A percentile compares a stretch with the other conserved stretches of the same genome.
phyloP scores from a whole-genome alignment of 1,140 invertebrate species.

The Pseudachorutes palmiensis region DNA sequence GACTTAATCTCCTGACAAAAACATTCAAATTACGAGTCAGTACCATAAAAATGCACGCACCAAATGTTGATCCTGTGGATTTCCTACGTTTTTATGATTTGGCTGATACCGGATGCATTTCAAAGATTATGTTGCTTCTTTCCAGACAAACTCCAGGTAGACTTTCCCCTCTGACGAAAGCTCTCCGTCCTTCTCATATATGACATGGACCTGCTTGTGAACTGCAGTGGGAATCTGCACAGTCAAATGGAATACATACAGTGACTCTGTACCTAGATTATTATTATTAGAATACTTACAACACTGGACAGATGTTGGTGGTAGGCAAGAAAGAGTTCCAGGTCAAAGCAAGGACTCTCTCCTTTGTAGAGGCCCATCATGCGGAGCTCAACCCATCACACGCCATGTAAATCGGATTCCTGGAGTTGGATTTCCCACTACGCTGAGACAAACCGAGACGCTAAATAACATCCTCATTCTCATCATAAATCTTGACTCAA shows the following conservation, averaged over 20 bases:
- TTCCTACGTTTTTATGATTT: constrained; percentile 30
- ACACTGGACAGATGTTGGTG: constrained; percentile 19
- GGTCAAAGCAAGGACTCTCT: constrained; percentile 16
- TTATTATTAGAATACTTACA: constrained; percentile 7
- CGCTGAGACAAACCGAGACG: constrained; percentile 14
- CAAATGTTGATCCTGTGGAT: neutral
- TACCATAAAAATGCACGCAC: neutral
- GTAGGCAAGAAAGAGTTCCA: constrained; percentile 23
- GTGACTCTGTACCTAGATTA: neutral
- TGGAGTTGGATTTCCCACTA: constrained; percentile 9
- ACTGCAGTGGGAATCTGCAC: constrained; percentile 13
- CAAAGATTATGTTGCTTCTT: constrained; percentile 28
- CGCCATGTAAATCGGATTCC: constrained; percentile 13
- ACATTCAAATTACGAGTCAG: neutral
- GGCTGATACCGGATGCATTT: constrained; percentile 18
- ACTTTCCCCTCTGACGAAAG: constrained; percentile 30
- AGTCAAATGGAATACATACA: neutral
- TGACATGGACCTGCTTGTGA: constrained; percentile 26
- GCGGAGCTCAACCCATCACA: constrained; percentile 16
- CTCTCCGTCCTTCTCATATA: constrained; percentile 36
- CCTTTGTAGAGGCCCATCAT: constrained; percentile 28
- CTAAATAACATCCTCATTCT: constrained; percentile 1
- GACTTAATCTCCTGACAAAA: constrained; percentile 26
- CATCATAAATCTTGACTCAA: constrained; percentile 21
- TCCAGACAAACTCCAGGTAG: constrained; percentile 33